Base-by-base conservation (phyloP, 2,797 vertebrate species). In the Tapera naevia region DNA sequence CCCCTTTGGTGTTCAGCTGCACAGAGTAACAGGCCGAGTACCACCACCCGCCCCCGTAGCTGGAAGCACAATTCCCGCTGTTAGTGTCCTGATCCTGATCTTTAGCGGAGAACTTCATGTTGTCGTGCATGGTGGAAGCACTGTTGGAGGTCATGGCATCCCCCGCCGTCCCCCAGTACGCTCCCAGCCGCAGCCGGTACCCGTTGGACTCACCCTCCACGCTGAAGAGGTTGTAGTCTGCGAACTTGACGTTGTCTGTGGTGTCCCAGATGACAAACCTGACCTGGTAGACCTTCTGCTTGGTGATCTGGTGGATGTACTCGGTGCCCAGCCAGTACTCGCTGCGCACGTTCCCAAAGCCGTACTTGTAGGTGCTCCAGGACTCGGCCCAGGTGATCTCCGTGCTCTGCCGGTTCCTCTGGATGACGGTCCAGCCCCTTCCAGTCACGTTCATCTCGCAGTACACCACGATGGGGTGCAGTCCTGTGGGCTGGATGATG, bases 51-150 rank as follows among this genome's bases (percentile, higher is more conserved):
- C 96, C 97, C 27, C 86, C 80, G 0, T 18, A 88, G 33, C 73
- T 25, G 4, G 74, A 79, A 37, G 96, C 96, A 78, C 97, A 97
- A 84, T 97, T 97, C 39, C 78, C 86, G 1, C 92, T 58, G 33
- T 58, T 84, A 15, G 94, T 97, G 57, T 97, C 96, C 74, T 97
- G 95, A 48, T 97, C 95, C 62, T 28, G 73, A 32, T 97, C 96
- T 5, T 97, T 97, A 0, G 95, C 58, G 43, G 96, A 95, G 88
- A 97, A 97, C 65, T 95, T 97, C 96, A 96, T 97, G 25, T 91
- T 96, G 85, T 97, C 88, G 67, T 97, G 96, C 43, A 91, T 30
- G 91, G 79, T n/a, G n/a, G n/a, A n/a, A n/a, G n/a, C n/a, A 19
- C 53, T 84, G 11, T 88, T 58, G 43, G 94, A 91, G 25, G 58